Evolutionary conservation across 2,888 invertebrate species (phyloP).

Genomic region (Athalia cordata): DNA sequence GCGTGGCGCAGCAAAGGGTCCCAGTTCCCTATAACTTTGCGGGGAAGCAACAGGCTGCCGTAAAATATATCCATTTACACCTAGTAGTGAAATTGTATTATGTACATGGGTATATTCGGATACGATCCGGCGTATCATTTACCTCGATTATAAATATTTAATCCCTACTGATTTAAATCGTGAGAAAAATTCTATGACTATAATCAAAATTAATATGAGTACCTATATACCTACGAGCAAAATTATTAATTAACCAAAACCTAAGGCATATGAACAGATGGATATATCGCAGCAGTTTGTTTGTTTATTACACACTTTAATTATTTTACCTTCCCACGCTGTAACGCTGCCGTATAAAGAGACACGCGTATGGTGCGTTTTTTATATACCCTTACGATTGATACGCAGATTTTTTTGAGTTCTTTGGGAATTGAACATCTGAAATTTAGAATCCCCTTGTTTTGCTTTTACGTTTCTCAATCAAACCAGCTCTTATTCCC

Average conservation of each 20-base stretch:
- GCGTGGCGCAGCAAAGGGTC: no score
- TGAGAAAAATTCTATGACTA: neutral
- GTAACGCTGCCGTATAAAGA: neutral
- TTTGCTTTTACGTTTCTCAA: no score
- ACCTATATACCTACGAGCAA: no score
- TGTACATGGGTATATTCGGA: no score
- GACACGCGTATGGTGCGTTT: neutral
- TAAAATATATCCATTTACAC: no score
- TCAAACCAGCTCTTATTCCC: no score
- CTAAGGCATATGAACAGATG: neutral
- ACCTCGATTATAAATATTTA: neutral
- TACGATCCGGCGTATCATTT: no score
- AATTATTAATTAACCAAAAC: neutral
- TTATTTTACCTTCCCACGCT: constrained; percentile 8
- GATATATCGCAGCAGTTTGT: neutral
- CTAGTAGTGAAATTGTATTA: no score
- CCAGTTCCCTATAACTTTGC: no score
- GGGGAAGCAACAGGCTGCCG: no score
- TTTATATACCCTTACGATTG: neutral
- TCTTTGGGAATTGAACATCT: no score
- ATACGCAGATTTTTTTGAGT: neutral
- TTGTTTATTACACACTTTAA: constrained; percentile 18
- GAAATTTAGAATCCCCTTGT: no score
- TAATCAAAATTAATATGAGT: neutral
- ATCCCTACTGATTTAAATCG: constrained; percentile 9